Percentiles rank a stretch among this genome's conserved stretches.
Evolutionary conservation across 2,888 invertebrate species (phyloP).

Genomic region (Amblyjoppa proteus): DNA sequence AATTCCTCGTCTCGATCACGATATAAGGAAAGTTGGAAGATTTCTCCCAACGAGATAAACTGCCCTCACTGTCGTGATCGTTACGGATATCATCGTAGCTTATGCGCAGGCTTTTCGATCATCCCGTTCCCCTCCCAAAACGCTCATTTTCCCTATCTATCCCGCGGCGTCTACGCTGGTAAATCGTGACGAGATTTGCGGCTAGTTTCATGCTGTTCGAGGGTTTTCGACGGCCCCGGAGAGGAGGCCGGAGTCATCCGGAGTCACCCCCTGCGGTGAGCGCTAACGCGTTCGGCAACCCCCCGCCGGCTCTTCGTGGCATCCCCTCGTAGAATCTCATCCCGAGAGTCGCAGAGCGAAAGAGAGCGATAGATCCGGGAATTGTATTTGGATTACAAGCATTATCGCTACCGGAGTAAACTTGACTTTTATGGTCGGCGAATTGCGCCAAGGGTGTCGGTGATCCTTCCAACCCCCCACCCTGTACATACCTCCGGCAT

Average conservation of each 20-base stretch:
- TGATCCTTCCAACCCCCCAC: slow-evolving; percentile 70
- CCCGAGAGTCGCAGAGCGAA: slow-evolving; percentile 31
- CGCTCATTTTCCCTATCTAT: slow-evolving; percentile 24
- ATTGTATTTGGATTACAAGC: slow-evolving; percentile 85
- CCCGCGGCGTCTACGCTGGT: slow-evolving; percentile 31
- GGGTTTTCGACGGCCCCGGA: slow-evolving; percentile 30
- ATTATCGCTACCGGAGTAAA: slow-evolving; percentile 84
- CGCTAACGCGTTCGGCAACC: slow-evolving; percentile 70
- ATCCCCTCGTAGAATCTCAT: slow-evolving; percentile 48
- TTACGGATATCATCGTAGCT: slow-evolving; percentile 47
- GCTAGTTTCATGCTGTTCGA: slow-evolving; percentile 55
- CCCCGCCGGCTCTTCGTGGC: slow-evolving; percentile 50
- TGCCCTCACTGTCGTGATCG: slow-evolving; percentile 43
- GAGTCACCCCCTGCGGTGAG: slow-evolving; percentile 71
- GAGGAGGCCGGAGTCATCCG: slow-evolving; percentile 31
- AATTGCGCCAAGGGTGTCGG: slow-evolving; percentile 78
- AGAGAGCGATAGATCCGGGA: slow-evolving; percentile 72
- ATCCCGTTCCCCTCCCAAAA: slow-evolving; percentile 15
- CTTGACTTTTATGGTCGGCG: slow-evolving; percentile 84
- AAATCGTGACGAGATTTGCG: slow-evolving; percentile 64
- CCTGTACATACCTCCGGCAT: slow-evolving; percentile 35
- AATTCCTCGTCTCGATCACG: neutral
- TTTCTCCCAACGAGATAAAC: slow-evolving; percentile 21
- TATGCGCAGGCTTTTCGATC: slow-evolving; percentile 34
- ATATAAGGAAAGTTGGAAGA: neutral